phyloP scores from a whole-genome alignment of 2,888 invertebrate genomes.

The Drosophila buzzatii region DNA sequence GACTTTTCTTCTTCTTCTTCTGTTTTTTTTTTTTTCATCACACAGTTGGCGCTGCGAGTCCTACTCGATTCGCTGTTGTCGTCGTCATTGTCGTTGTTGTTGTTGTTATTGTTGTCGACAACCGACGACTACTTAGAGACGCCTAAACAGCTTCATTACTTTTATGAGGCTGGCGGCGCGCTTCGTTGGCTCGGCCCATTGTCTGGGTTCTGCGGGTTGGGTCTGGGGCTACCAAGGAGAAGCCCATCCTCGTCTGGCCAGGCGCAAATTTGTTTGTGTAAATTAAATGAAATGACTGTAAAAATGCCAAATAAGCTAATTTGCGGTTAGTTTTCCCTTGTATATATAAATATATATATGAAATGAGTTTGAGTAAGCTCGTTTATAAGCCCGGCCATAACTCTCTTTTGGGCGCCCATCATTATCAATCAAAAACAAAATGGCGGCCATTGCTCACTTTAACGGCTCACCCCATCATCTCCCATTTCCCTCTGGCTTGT shows the following conservation, averaged over 20 bases:
- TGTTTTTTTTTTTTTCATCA: constrained; percentile 36
- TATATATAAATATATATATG: neutral
- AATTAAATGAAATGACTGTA: constrained; percentile 81
- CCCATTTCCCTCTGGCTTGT: constrained; percentile 35
- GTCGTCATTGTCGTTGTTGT: constrained; percentile 20
- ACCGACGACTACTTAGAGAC: constrained; percentile 81
- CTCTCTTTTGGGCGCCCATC: constrained; percentile 38
- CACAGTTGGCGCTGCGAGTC: constrained; percentile 52
- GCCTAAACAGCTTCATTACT: constrained; percentile 82
- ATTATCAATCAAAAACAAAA: constrained; percentile 72
- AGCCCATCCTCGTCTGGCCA: constrained; percentile 54
- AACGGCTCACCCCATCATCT: constrained; percentile 38
- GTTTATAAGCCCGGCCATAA: constrained; percentile 36
- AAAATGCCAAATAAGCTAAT: constrained; percentile 81
- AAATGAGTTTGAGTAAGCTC: constrained; percentile 7
- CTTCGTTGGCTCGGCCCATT: constrained; percentile 75
- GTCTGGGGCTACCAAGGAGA: neutral
- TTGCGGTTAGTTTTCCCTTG: constrained; percentile 73
- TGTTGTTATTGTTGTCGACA: constrained; percentile 53
- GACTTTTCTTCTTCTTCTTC: neutral
- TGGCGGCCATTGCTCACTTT: constrained; percentile 64
- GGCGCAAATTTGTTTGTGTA: constrained; percentile 81
- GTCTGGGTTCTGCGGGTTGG: constrained; percentile 43
- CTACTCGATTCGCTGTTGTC: constrained; percentile 14
- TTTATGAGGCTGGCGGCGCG: constrained; percentile 78